Evolutionary conservation across 2,888 invertebrate genomes (phyloP).

Genomic region (Troglohyphantes excavatus): DNA sequence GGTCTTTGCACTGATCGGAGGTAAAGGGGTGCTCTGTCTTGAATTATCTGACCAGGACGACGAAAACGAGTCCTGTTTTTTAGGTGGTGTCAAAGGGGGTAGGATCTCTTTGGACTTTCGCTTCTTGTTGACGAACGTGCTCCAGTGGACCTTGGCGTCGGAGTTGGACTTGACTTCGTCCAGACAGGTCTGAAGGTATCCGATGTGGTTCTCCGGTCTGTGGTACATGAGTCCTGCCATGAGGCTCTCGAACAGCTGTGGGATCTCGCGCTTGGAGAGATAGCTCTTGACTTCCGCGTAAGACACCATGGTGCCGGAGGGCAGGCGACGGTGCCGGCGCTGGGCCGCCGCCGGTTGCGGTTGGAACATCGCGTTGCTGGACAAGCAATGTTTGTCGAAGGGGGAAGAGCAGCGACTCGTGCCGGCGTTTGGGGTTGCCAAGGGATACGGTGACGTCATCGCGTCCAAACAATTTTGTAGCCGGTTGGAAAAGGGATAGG

Average conservation of each 20-base stretch:
- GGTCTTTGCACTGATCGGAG: constrained; percentile 49
- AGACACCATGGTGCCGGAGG: constrained; percentile 71
- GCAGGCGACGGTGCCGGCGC: constrained; percentile 56
- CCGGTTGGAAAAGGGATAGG: constrained; percentile 10
- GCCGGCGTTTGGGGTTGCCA: no score
- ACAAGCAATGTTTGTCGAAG: neutral
- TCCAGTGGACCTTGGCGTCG: constrained; percentile 71
- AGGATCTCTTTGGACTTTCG: constrained; percentile 65
- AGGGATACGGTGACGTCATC: constrained; percentile 56
- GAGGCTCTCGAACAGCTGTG: constrained; percentile 74
- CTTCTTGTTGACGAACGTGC: constrained; percentile 75
- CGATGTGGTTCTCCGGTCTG: constrained; percentile 74
- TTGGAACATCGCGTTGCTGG: constrained; percentile 54
- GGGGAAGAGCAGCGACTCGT: no score
- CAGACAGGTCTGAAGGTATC: constrained; percentile 71
- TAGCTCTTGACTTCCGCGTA: constrained; percentile 77
- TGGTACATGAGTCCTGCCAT: constrained; percentile 79
- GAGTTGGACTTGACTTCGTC: constrained; percentile 64
- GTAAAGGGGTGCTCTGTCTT: constrained; percentile 64
- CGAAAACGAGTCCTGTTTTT: constrained; percentile 64
- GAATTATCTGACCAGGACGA: constrained; percentile 67
- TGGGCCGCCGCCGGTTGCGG: constrained; percentile 33
- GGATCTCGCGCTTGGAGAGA: constrained; percentile 75
- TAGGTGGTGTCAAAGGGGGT: constrained; percentile 54
- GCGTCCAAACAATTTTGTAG: constrained; percentile 55